Evolutionary conservation across 2,113 vertebrate species (phyloP).

Genomic region (Chlorodrepanis virens): DNA sequence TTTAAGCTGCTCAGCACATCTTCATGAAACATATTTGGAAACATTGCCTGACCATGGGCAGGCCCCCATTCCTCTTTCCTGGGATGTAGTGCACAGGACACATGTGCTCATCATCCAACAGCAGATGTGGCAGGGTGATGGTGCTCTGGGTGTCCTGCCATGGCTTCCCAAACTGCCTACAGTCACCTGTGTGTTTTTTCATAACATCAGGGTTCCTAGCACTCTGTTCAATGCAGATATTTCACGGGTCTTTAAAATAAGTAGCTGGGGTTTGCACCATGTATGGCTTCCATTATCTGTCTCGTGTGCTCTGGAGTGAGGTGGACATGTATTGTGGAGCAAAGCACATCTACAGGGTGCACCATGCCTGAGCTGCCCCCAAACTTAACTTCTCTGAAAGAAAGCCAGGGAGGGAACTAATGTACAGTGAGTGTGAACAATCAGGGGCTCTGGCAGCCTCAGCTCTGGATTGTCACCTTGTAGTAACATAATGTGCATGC

Average conservation of each 20-base stretch:
- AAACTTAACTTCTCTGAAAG: background rate
- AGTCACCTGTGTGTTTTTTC: background rate
- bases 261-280: background rate
- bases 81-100: background rate
- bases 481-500: no score
- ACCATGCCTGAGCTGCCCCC: background rate
- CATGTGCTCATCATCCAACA: background rate
- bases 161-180: background rate
- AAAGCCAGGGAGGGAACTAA: background rate
- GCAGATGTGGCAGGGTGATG: background rate
- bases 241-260: background rate
- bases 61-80: background rate
- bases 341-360: background rate
- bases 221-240: background rate
- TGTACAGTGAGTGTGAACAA: background rate
- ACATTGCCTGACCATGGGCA: background rate
- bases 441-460: background rate
- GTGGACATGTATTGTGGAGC: background rate
- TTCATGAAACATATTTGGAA: background rate
- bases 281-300: accelerated
- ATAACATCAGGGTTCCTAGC: background rate
- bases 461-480: background rate
- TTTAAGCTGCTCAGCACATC: background rate
- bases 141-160: background rate
- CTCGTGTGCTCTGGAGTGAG: background rate